Base-by-base conservation (phyloP, 2,888 invertebrate species). In the Chromoteleia sp. region DNA sequence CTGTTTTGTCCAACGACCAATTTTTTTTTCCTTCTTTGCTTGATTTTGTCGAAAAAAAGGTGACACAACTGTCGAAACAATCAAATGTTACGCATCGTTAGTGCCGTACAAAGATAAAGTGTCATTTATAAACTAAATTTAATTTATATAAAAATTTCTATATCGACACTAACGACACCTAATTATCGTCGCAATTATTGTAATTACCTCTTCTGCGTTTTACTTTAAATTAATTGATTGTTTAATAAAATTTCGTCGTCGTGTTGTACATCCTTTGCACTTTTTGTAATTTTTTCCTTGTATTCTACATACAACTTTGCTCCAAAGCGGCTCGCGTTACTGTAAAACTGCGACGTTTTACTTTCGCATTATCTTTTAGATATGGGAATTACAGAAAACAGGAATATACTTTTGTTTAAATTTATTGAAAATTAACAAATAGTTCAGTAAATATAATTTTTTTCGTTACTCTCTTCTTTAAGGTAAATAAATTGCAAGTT, bases 121-220 rank as follows among this genome's bases (percentile, higher is more conserved):
- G 50, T 67, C 33, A 14, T 76, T 67, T 52, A 33, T 61, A 59
- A 76, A 39, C 36, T 43, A 68, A 68, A 41, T 59, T 52, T 68
- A 67, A 58, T 75, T 43, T 67, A 61, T 76, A 76, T 76, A 58
- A 68, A 67, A 48, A 43, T 75, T 54, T 67, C 59, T 75, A 70
- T 52, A 73, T 58, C 39, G 14, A 41, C 43, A 39, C 39, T n/a
- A 56, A 19, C 71, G 39, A 67, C 29, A 41, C 15, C 8, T 50
- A 29, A 12, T 45, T 14, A 21, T 54, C 21, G 70, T 77, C 5
- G 7, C 25, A 43, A 59, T 39, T 17, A 12, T 67, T 43, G 19
- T 39, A 10, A 0, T 58, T 29, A 15, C 19, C 54, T 21, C 39
- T 41, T 41, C 48, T 41, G 21, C 39, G 14, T 43, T 39, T 50